Conservation (phyloP, 2,797 vertebrate species). For the Hypotaenidia philippensis region DNA sequence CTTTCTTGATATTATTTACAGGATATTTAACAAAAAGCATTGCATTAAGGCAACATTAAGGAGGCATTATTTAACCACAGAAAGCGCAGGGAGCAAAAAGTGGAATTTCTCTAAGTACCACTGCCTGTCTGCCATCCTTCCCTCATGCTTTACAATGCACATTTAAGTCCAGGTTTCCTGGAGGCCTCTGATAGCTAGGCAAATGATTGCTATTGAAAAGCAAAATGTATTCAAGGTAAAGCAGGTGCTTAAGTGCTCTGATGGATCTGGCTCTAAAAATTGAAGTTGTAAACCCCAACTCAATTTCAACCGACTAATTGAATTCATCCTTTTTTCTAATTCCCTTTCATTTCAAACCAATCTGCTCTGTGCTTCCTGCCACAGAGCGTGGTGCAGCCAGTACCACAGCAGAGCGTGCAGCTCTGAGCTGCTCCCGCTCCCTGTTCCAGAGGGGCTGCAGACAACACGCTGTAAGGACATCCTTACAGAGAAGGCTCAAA, state of each 20-base stretch:
- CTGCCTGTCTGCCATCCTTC: background rate
- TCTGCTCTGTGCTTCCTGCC: constrained; percentile 4
- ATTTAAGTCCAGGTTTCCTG: constrained; percentile 20
- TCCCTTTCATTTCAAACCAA: background rate
- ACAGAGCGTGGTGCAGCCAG: background rate
- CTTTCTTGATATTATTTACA: constrained; percentile 42
- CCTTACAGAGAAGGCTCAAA: background rate
- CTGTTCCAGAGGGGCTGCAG: background rate
- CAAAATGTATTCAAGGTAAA: constrained; percentile 49
- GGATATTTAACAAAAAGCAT: constrained; percentile 10
- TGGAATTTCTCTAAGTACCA: background rate
- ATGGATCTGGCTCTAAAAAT: constrained; percentile 58
- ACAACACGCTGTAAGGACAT: accelerated
- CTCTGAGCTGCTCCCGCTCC: background rate
- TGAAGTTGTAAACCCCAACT: constrained; percentile 40
- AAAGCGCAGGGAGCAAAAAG: background rate
- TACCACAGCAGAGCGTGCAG: background rate
- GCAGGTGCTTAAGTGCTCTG: constrained; percentile 59
- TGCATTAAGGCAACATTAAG: constrained; percentile 6
- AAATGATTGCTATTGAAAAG: constrained; percentile 39
- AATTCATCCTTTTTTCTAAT: background rate
- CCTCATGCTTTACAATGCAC: background rate
- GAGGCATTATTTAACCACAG: constrained; percentile 6
- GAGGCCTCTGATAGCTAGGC: background rate
- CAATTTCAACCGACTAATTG: constrained; percentile 61